These are phyloP conservation scores for Phenacoccus solenopsis DNA, from an alignment of 1,140 invertebrate species.

Conservation along the genomic window DNA sequence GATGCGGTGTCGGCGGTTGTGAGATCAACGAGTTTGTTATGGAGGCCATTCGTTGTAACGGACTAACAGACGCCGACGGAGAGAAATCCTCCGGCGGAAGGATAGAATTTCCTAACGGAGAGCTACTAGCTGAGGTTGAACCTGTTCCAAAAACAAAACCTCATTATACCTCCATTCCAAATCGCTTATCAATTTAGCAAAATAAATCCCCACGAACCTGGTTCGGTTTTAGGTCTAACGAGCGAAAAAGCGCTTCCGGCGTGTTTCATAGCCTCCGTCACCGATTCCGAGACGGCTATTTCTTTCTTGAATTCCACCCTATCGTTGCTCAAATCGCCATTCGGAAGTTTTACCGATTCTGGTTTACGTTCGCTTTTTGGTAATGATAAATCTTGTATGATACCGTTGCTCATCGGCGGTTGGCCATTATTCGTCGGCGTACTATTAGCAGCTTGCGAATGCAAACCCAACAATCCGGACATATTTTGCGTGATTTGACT, in stretches of 20 bases:
- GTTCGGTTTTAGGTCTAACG: slow-evolving; percentile 65
- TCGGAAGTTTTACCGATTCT: slow-evolving; percentile 29
- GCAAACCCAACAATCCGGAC: slow-evolving; percentile 21
- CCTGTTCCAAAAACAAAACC: neutral
- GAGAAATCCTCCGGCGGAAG: slow-evolving; percentile 70
- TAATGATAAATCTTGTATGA: slow-evolving; percentile 72
- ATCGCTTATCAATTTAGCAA: neutral
- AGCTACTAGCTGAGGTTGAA: slow-evolving; percentile 42
- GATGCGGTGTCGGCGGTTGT: slow-evolving; percentile 71
- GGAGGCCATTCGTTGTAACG: slow-evolving; percentile 91
- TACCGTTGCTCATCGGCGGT: slow-evolving; percentile 43
- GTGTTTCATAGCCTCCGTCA: slow-evolving; percentile 53
- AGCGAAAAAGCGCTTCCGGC: slow-evolving; percentile 72
- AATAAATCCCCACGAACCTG: slow-evolving; percentile 34
- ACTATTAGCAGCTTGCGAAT: slow-evolving; percentile 18
- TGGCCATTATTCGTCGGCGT: slow-evolving; percentile 40
- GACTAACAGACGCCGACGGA: slow-evolving; percentile 66
- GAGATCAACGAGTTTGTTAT: slow-evolving; percentile 93
- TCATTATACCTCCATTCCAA: too few species aligned
- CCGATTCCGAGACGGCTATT: slow-evolving; percentile 23
- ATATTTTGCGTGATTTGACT: slow-evolving; percentile 16
- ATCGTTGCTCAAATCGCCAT: slow-evolving; percentile 22
- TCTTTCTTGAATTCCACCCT: slow-evolving; percentile 24
- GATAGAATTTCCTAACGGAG: slow-evolving; percentile 65
- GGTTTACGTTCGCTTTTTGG: slow-evolving; percentile 42